Conservation (phyloP, 2,113 vertebrate genomes). For the Elephantulus edwardii region DNA sequence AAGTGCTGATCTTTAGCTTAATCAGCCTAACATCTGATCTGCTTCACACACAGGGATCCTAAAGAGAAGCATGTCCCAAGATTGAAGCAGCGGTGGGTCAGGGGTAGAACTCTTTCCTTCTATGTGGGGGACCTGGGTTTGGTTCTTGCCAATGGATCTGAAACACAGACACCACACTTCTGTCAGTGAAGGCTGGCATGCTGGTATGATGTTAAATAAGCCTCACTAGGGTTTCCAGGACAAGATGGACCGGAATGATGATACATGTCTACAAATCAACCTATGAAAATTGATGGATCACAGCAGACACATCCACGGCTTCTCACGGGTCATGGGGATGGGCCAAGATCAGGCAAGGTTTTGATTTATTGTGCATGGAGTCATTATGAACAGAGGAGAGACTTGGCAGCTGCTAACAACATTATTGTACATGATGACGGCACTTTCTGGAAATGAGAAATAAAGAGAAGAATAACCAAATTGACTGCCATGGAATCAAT, state of each 20-base stretch:
- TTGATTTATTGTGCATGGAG: not conserved
- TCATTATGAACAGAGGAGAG: not conserved
- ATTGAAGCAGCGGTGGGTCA: not conserved
- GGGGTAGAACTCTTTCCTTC: too few species aligned
- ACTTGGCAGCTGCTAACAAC: too few species aligned
- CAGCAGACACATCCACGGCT: not conserved
- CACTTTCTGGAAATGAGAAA: not conserved
- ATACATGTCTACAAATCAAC: not conserved
- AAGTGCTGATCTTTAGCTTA: too few species aligned
- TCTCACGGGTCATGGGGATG: not conserved
- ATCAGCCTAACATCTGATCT: too few species aligned
- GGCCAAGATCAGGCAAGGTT: not conserved
- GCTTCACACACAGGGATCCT: not conserved
- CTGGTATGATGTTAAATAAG: not conserved
- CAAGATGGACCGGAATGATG: not conserved
- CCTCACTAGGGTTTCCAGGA: not conserved
- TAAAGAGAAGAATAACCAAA: too few species aligned
- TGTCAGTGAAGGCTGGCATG: not conserved
- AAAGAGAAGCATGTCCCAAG: not conserved
- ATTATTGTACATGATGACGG: fast-evolving
- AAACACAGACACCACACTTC: not conserved
- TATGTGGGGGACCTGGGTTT: not conserved
- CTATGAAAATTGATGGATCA: not conserved
- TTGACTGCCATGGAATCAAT: too few species aligned
- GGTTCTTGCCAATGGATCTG: not conserved